Base-by-base conservation (phyloP, 1,140 invertebrate species). In the Scaptomyza hsui region DNA sequence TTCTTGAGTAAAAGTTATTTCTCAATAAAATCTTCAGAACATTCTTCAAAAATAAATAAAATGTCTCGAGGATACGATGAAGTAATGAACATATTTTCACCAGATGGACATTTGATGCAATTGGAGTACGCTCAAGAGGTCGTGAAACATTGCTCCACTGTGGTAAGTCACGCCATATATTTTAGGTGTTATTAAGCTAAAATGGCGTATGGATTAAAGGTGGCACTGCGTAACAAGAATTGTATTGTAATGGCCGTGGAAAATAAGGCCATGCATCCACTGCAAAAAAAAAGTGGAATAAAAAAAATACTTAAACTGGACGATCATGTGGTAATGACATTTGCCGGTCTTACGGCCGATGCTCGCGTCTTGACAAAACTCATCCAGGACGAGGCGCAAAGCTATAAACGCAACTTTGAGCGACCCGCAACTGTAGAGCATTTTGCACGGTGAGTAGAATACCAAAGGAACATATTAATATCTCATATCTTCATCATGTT, bases 101-200 rank as follows among this genome's bases (percentile, higher is more conserved):
- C 99, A 4, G 99, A 99, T 93, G 99, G 99, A 9, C 99, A 99
- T 94, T 94, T 99, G 51, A 95, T 99, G 78, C 99, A 99, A 93
- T 99, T 99, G 18, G 99, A 99, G 94, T 99, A 99, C 93, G 99
- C 99, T 10, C 99, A 99, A 92, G 99, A 99, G 94, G 99, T 99
- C 19, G 99, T 99, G 0, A 96, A 99, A 75, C 99, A 99, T 92
- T 99, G 99, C 65, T 99, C 98, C 6, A 99, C 99, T 42, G 98
- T 98, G 77, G 98, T 99, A 95, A 94, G 74, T 56, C 0, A 1
- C 1, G 26, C 5, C 0, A 7, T 6, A n/a, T 0, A 13, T 9
- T 45, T 13, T n/a, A n/a, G n/a, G 0, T 2, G 26, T 29, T 7
- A 9, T 29, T 29, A 6, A 9, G 26, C 9, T 29, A 29, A 29